Evolutionary conservation across 2,888 invertebrate species (phyloP), one percentile per base, ranked within the genome.

Genomic region (Acrobasis suavella): DNA sequence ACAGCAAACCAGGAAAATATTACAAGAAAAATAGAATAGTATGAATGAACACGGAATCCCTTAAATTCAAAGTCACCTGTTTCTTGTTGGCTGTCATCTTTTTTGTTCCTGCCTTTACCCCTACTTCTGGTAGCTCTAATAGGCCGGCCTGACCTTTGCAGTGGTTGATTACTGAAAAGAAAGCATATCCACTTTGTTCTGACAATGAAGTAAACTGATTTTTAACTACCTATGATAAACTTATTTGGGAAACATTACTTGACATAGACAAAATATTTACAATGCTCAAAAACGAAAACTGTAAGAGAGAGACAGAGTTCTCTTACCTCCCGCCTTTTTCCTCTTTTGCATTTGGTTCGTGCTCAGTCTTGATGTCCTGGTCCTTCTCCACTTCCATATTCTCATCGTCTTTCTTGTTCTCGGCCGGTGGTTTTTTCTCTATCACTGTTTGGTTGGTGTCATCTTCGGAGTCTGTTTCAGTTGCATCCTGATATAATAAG

Each of bases 391-490:
- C 73, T 2, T 83, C 82, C 71, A 76, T 79, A 58, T 86, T 79
- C 56, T 82, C 77, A 46, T 85, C 85, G 42, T 80, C 76, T 65
- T 76, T 75, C 54, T 81, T 78, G 17, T 65, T 69, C 12, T 77
- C 74, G 51, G 67, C 68, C 0, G 63, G 22, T 22, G 78, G 81
- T 62, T 90, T 91, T 72, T 89, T 92, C 74, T 90, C 92, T 55
- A 90, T 87, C 9, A 92, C 91, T 0, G 91, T 92, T 70, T 86
- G 84, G 67, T 92, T 90, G 64, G 82, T 87, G 0, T 89, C 91
- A 16, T 82, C 82, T 0, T 91, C 91, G 0, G 90, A 83, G 50
- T 91, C 91, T 0, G 91, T 84, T 70, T 87, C 91, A 62, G 89
- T 82, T 32, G 78, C 85, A 70, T 83, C 87, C 91, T 91, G 64